Evolutionary conservation across 2,888 invertebrate genomes (phyloP).

Genomic region (Meandrusa payeni): DNA sequence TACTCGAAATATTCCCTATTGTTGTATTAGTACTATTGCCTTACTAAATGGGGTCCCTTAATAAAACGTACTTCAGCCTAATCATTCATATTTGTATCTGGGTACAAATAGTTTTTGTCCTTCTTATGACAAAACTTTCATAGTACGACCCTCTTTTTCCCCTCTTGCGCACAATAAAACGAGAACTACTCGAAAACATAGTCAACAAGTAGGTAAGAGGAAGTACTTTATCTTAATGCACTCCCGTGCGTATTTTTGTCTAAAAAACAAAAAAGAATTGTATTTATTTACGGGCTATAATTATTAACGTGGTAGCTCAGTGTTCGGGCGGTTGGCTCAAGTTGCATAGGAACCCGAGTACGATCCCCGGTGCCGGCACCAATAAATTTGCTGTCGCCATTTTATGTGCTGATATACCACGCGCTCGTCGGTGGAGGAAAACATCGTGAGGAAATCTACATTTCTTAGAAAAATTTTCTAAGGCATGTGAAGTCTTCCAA

Average conservation of each 20-base stretch:
- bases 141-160: slow-evolving; percentile 24
- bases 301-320: too few species aligned
- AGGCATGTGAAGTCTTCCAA: too few species aligned
- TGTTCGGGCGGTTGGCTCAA: too few species aligned
- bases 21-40: slow-evolving; percentile 23
- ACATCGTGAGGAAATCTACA: too few species aligned
- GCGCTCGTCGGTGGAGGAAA: too few species aligned
- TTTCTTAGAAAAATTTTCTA: too few species aligned
- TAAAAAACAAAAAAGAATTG: too few species aligned
- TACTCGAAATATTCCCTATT: slow-evolving; percentile 10
- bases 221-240: background rate
- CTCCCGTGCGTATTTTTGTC: slow-evolving; percentile 18
- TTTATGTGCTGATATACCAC: too few species aligned
- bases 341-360: too few species aligned
- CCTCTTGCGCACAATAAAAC: slow-evolving; percentile 47
- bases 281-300: too few species aligned
- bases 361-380: too few species aligned
- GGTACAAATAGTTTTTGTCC: slow-evolving; percentile 54
- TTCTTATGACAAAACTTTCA: slow-evolving; percentile 41
- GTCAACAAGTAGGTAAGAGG: slow-evolving; percentile 53
- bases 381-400: too few species aligned
- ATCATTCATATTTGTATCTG: slow-evolving; percentile 41
- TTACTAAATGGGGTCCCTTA: slow-evolving; percentile 41
- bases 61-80: slow-evolving; percentile 41
- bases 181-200: slow-evolving; percentile 50